Evolutionary conservation across 2,113 vertebrate species (phyloP).

Genomic region (Anolis carolinensis): DNA sequence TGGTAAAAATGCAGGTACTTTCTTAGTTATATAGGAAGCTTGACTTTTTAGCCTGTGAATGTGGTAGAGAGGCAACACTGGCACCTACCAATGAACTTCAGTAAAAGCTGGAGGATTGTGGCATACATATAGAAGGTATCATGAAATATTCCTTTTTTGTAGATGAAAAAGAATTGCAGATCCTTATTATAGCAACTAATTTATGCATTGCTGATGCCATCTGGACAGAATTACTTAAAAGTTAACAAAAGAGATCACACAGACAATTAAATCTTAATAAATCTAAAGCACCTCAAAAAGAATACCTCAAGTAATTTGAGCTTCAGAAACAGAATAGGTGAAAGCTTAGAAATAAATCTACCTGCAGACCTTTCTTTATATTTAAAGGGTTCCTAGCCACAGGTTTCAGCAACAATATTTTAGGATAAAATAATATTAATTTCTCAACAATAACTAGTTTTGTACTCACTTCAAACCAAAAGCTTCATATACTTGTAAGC

Average conservation of each 20-base stretch:
- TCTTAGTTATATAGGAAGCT: neutral
- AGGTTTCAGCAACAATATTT: conserved; percentile 65
- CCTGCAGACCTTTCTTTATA: neutral
- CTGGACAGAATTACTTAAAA: conserved; percentile 67
- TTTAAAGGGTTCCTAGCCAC: conserved; percentile 59
- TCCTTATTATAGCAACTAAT: conserved; percentile 67
- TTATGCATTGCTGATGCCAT: conserved; percentile 70
- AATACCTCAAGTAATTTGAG: conserved; percentile 47
- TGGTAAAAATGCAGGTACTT: neutral
- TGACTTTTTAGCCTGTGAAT: neutral
- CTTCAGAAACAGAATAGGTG: conserved; percentile 49
- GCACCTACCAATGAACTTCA: neutral
- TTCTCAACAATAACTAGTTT: neutral
- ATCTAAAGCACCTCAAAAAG: conserved; percentile 41
- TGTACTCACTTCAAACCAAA: neutral
- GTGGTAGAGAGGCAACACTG: conserved; percentile 5
- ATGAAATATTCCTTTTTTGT: conserved; percentile 55
- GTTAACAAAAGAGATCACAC: conserved; percentile 63
- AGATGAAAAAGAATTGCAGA: conserved; percentile 47
- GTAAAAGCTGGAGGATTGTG: conserved; percentile 42
- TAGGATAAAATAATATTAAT: conserved; percentile 47
- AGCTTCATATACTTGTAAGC: neutral
- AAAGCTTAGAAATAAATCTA: neutral
- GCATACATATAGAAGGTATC: conserved; percentile 59
- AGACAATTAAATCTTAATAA: conserved; percentile 65